Base-by-base conservation (phyloP, 2,888 invertebrate species). In the Mechanitis mazaeus region DNA sequence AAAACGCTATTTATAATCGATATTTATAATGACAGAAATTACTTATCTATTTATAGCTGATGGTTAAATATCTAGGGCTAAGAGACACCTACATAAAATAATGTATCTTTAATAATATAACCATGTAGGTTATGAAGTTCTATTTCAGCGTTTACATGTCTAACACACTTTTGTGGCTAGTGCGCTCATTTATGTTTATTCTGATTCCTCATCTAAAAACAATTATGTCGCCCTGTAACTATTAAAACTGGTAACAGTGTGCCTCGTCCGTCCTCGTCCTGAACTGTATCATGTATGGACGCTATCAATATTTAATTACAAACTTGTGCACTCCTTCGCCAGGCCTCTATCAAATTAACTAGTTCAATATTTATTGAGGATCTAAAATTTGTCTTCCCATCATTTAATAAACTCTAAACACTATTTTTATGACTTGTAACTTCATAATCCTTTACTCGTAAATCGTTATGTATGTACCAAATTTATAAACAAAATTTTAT, bases 261-360 rank as follows among this genome's bases (percentile, higher is more conserved):
- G 73, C 72, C 71, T 64, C 68, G 73, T 72, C 72, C 72, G 71
- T 64, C 68, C 60, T 53, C 71, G 72, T 71, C 73, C 72, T 73
- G 72, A 75, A 73, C 73, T 75, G 74, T 76, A 70, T 67, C 72
- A 73, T 75, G 74, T 76, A 70, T 67, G 76, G 74, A 73, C 76
- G 71, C 72, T 77, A 75, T 84, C 79, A 83, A 84, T 84, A 82
- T 84, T 84, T 83, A 83, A 84, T 84, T 81, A 83, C 77, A 79
- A 83, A 84, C 80, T 83, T 83, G 76, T 72, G 76, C 69, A 69
- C 70, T 68, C 71, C 72, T 70, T 69, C 68, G 67, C 69, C 71
- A 68, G 65, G 75, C 73, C 74, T 74, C 74, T 72, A 68, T 76
- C 71, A 78, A 80, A 75, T 78, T 78, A 71, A 76, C 78, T 78